A percentile compares a stretch with the other conserved stretches of the same genome.
Evolutionary conservation across 1,140 invertebrate species (phyloP).

Genomic region (Varroa destructor): DNA sequence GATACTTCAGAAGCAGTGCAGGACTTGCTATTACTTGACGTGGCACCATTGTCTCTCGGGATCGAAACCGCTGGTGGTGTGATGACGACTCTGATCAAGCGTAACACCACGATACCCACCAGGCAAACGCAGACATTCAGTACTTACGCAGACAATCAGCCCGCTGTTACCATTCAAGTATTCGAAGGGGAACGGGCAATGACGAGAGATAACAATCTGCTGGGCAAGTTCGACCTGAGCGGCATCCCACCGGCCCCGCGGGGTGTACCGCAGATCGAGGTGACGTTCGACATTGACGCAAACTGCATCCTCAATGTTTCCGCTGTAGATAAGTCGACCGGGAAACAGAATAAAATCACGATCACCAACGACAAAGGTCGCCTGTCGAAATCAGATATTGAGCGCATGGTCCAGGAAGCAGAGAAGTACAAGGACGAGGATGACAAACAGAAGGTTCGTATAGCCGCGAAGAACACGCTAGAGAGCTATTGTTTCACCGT

Average conservation of each 20-base stretch:
- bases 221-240: conserved; percentile 49
- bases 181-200: conserved; percentile 49
- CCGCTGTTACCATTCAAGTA: conserved; percentile 59
- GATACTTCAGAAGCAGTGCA: conserved; percentile 44
- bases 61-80: conserved; percentile 54
- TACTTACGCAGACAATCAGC: conserved; percentile 57
- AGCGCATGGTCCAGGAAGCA: conserved; percentile 41
- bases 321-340: conserved; percentile 44
- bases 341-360: conserved; percentile 39
- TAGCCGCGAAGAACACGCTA: conserved; percentile 38
- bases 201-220: conserved; percentile 49
- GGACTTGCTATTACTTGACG: conserved; percentile 53
- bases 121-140: conserved; percentile 54
- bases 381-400: conserved; percentile 39
- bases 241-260: conserved; percentile 49
- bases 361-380: conserved; percentile 41
- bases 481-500: conserved; percentile 33
- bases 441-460: conserved; percentile 30
- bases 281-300: conserved; percentile 47
- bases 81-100: conserved; percentile 52
- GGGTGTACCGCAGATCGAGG: conserved; percentile 56
- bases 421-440: conserved; percentile 41
- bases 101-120: conserved; percentile 54
- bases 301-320: conserved; percentile 39
- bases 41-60: conserved; percentile 51